Evolutionary conservation across 2,113 vertebrate species (phyloP).

Genomic region (Mionectes macconnelli): DNA sequence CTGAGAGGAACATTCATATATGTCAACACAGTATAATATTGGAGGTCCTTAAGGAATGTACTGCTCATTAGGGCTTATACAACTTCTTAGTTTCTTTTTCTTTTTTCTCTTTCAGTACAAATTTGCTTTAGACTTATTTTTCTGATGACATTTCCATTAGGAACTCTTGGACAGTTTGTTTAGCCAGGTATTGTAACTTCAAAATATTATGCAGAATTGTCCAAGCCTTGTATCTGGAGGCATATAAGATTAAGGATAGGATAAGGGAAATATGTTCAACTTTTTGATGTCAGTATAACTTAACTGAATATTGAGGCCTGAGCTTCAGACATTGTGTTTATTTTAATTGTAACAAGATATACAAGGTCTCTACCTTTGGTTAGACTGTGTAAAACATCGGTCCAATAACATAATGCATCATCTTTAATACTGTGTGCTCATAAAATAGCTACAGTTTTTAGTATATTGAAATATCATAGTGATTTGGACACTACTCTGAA

Average conservation of each 20-base stretch:
- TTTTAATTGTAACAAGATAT: neutral
- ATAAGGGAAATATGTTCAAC: conserved; percentile 42
- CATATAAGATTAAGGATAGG: conserved; percentile 10
- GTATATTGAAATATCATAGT: neutral
- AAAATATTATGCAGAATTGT: neutral
- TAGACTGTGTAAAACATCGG: neutral
- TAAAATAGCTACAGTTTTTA: conserved; percentile 12
- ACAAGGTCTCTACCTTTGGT: neutral
- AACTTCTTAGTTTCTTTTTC: neutral
- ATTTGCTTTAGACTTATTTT: neutral
- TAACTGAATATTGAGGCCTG: neutral
- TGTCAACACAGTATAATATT: neutral
- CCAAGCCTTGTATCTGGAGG: neutral
- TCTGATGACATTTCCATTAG: neutral
- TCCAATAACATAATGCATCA: neutral
- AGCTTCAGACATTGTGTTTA: conserved; percentile 5
- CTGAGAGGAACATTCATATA: neutral
- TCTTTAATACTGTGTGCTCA: neutral
- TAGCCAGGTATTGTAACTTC: conserved; percentile 12
- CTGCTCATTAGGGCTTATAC: neutral
- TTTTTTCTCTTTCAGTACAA: neutral
- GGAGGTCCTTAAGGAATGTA: conserved; percentile 6
- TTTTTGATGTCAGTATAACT: neutral
- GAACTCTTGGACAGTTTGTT: conserved; percentile 2
- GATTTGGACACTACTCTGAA: neutral